Evolutionary conservation across 2,113 vertebrate genomes (phyloP), one percentile per base, ranked within the genome.

Genomic region (Boulengeromyrus knoepffleri): DNA sequence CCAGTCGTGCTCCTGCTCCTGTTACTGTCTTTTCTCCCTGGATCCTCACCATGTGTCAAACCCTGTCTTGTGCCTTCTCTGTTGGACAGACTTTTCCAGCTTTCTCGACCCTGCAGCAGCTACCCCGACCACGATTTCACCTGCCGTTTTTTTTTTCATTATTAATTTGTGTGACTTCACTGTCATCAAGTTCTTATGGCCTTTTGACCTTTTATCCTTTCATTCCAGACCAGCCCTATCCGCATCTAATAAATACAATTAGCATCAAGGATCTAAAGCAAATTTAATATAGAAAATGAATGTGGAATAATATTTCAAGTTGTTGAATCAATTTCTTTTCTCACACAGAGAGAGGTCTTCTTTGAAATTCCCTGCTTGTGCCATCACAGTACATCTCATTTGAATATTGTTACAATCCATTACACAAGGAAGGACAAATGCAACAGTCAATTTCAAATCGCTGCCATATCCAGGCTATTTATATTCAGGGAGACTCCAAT

Each of bases 401-500:
- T 88, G 70, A 87, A 90, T 84, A 58, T 85, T 47, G 49, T 84
- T 84, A 53, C 85, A 36, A 77, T 84, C 66, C 87, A 84, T 90
- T 90, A 83, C 90, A 56, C 52, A 84, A 39, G 87, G 74, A 88
- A 88, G 74, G 90, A 88, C 90, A 88, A 62, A 87, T 85, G 87
- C 77, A 84, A 66, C 90, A 88, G 90, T 83, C 90, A 62, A 39
- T 88, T 88, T 90, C 86, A 70, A 88, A 84, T 84, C 9, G 17
- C 87, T 62, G 87, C 87, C 87, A 90, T 39, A 88, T 88, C 90
- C 52, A 80, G 90, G 27, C 90, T 36, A 88, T 90, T 88, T 90
- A 80, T 90, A 88, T 88, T 90, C 90, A 24, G 21, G 70, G 36
- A 83, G 56, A 80, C 66, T 83, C 90, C 90, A 90, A 88, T 90